Percentiles rank a stretch among this genome's conserved stretches.
These are phyloP conservation scores for Xenopus laevis DNA, from an alignment of 2,113 vertebrate genomes.

Conservation along the genomic window DNA sequence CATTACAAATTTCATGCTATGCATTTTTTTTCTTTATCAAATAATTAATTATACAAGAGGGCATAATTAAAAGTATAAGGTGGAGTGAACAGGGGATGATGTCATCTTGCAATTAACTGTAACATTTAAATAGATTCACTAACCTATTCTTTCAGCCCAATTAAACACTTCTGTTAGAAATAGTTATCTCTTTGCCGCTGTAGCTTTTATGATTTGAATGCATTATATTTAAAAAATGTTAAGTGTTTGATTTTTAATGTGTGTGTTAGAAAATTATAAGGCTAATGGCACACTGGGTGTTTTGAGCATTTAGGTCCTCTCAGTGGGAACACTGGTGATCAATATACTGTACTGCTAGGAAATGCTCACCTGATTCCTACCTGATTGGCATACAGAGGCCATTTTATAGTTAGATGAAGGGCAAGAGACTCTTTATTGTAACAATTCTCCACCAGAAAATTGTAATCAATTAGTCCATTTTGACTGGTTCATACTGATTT, in stretches of 20 bases:
- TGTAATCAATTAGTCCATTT: no score
- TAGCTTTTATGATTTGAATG: background rate
- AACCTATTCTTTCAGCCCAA: background rate
- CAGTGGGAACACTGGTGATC: no score
- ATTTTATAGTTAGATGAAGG: no score
- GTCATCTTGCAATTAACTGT: conserved; percentile 62
- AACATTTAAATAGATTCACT: conserved; percentile 59
- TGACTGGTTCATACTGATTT: no score
- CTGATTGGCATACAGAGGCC: no score
- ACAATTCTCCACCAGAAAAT: no score
- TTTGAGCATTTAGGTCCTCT: no score
- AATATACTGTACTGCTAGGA: no score
- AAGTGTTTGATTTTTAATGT: background rate
- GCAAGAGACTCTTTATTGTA: no score
- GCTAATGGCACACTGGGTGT: background rate
- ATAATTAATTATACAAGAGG: conserved; percentile 50
- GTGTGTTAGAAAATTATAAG: background rate
- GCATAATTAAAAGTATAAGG: conserved; percentile 59
- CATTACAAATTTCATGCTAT: conserved; percentile 47
- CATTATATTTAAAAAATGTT: background rate
- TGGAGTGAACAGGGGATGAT: conserved; percentile 52
- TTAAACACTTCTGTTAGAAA: conserved; percentile 5
- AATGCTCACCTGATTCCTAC: no score
- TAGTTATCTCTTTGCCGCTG: background rate
- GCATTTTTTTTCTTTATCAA: conserved; percentile 7